Evolutionary conservation across 2,888 invertebrate species (phyloP).

Genomic region (Thymelicus sylvestris): DNA sequence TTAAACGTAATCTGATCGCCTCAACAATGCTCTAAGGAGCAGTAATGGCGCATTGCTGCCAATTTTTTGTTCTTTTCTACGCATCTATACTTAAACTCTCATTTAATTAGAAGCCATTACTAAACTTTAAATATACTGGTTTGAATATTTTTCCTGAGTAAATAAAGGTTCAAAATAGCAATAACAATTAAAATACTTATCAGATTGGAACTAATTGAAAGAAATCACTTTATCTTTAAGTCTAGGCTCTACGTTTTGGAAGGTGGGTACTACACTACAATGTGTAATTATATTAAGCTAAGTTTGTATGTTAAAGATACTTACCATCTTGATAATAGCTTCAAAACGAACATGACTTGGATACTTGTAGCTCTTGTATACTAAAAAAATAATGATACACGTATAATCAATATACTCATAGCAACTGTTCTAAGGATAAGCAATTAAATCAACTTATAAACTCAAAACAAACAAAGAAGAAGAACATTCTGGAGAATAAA

Average conservation of each 20-base stretch:
- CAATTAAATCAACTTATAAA: not conserved
- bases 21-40: conserved; percentile 65
- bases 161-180: too few relatives aligned
- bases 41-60: conserved; percentile 47
- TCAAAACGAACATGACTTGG: not conserved
- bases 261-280: too few relatives aligned
- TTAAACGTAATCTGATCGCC: conserved; percentile 70
- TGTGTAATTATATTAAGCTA: too few relatives aligned
- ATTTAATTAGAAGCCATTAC: conserved; percentile 43
- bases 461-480: not conserved
- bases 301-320: not conserved
- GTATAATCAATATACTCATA: not conserved
- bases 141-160: too few relatives aligned
- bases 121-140: conserved; percentile 16
- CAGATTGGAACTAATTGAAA: too few relatives aligned
- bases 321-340: conserved; percentile 16
- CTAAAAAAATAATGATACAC: not conserved
- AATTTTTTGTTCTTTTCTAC: conserved; percentile 48
- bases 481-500: not conserved
- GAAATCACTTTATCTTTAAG: too few relatives aligned
- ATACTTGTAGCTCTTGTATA: not conserved
- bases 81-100: conserved; percentile 39
- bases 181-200: too few relatives aligned
- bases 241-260: too few relatives aligned
- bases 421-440: not conserved